Base-by-base conservation (phyloP, 2,113 vertebrate genomes). In the Rhipidura dahli region DNA sequence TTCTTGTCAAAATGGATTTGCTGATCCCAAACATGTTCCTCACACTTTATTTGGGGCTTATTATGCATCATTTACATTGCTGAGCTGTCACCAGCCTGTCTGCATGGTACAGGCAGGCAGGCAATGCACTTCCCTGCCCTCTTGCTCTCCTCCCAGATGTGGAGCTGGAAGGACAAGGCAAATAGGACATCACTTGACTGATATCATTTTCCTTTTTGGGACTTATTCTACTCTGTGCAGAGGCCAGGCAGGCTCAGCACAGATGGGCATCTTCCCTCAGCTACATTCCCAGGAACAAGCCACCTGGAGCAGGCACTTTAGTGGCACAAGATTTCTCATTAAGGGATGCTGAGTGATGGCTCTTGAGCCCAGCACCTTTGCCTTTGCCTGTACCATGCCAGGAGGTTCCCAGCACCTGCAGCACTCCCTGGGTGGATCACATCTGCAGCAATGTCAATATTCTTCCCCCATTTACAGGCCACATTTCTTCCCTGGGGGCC, bases 61-160 rank as follows among this genome's bases (percentile, higher is more conserved):
- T 80, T 92, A 50, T 27, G 85, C 83, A 95, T 86, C 90, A 73
- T 86, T 93, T 90, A 93, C 85, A 90, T 92, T 27, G 63, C 94
- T 0, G 59, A 92, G 94, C 92, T 96, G 94, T 97, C 96, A 97
- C 95, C 94, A 93, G 94, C 59, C 90, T 95, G 95, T 95, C 94
- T 92, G 92, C 70, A 20, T n/a, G 1, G 4, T 7, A 28, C 4
- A 91, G 57, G 66, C 92, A 85, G 78, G 59, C 84, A 94, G 88
- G 75, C 82, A 77, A 30, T 37, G 95, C 79, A 19, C 80, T 86
- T 31, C 85, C 61, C 72, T 95, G 92, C 83, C 94, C 95, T 64
- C 13, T 10, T 54, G 79, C 79, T 88, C 83, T 69, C 78, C 63
- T 65, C 61, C 79, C 96, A 96, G 92, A 94, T 88, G 88, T 94